Evolutionary conservation across 2,797 vertebrate genomes (phyloP).

Genomic region (Cossypha niveicapilla): DNA sequence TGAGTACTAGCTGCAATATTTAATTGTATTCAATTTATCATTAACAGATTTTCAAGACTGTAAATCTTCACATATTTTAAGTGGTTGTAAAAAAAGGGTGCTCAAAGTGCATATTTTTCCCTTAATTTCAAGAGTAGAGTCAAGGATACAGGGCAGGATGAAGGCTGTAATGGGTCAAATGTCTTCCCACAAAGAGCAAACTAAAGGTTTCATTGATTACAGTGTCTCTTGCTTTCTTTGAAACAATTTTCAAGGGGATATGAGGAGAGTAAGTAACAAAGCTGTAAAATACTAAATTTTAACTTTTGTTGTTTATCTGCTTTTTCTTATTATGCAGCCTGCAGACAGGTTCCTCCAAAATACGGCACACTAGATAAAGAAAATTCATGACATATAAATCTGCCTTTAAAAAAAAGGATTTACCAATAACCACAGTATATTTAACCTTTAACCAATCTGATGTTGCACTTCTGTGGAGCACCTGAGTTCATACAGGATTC

Average conservation of each 20-base stretch:
- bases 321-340: no score
- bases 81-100: fast-evolving
- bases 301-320: no score
- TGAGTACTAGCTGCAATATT: background rate
- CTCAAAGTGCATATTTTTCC: background rate
- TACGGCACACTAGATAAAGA: background rate
- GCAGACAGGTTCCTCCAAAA: background rate
- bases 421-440: background rate
- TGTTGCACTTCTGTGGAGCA: fast-evolving
- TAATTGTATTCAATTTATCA: background rate
- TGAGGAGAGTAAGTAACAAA: no score
- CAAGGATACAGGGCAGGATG: background rate
- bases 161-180: background rate
- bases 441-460: background rate
- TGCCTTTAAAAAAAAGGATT: background rate
- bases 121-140: background rate
- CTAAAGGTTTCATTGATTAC: background rate
- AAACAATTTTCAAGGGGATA: background rate
- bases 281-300: no score
- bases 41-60: background rate
- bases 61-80: background rate
- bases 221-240: no score
- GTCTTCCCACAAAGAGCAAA: background rate
- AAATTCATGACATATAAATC: background rate
- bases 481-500: background rate